Conservation (phyloP, 2,113 vertebrate genomes). For the Octodon degus region DNA sequence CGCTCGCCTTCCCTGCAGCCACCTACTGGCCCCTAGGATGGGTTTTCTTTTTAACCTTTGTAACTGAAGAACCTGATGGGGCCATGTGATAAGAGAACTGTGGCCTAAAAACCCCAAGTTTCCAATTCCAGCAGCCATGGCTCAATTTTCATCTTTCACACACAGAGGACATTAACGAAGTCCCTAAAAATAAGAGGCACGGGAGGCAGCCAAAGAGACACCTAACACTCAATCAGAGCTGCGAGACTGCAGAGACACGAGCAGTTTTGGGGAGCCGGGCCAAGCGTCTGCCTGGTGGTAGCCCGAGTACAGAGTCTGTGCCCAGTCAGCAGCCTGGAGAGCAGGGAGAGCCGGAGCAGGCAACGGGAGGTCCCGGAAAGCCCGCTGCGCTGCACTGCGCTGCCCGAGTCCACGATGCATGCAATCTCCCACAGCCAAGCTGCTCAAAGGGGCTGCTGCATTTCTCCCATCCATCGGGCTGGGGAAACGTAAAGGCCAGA, state of each 20-base stretch:
- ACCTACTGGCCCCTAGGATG: neutral
- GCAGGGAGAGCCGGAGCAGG: neutral
- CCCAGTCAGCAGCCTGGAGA: neutral
- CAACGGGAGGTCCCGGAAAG: neutral
- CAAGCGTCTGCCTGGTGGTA: constrained; percentile 4
- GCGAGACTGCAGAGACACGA: neutral
- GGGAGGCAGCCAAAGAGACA: constrained; percentile 77
- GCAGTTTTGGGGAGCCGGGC: constrained; percentile 65
- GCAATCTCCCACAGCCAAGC: neutral
- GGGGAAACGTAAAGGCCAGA: neutral
- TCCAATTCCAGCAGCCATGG: constrained; percentile 66
- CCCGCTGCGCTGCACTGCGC: neutral
- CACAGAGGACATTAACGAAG: constrained; percentile 80
- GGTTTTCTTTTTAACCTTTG: constrained; percentile 64
- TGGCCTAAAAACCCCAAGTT: constrained; percentile 80
- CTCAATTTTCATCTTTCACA: constrained; percentile 82
- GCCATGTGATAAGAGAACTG: constrained; percentile 34
- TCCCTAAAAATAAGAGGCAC: constrained; percentile 84
- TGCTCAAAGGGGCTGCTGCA: no score
- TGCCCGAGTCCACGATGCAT: neutral
- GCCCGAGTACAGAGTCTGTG: neutral
- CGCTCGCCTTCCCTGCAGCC: neutral
- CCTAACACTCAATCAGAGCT: constrained; percentile 83
- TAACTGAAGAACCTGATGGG: constrained; percentile 73
- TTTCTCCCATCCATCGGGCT: neutral